Evolutionary conservation across 2,888 invertebrate genomes (phyloP), one percentile per base, ranked within the genome.

Genomic region (Dynastes hyllus): DNA sequence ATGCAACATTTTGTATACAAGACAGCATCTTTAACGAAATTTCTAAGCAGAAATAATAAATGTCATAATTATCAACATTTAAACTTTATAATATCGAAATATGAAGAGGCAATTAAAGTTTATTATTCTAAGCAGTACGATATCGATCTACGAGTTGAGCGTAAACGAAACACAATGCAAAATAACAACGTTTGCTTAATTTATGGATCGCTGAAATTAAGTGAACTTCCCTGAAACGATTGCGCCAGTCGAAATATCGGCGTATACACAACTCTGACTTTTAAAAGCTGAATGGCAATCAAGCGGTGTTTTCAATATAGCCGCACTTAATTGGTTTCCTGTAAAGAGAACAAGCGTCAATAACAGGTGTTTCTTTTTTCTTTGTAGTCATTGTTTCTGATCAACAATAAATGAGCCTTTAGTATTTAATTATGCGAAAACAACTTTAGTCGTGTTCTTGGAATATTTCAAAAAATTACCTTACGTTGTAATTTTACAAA

Each of bases 321-420:
- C 55, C 8, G 55, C 67, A 27, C 16, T 50, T 67, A 67, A 67
- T 67, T 67, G 67, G 55, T 71, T 71, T 13, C 27, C 58, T 32
- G 55, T 71, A 71, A 37, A 37, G 37, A 32, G n/a, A 37, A 45
- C 45, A 45, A 16, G 22, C 45, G 67, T 67, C 67, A 71, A 55
- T 27, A 71, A 55, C 71, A 71, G 71, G 71, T 71, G 71, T 71
- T 67, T 67, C 32, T 16, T 13, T 71, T 55, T 71, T 71, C 55
- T 55, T 71, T 55, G 37, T 71, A 55, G 32, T 71, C 29, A 8
- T 58, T 32, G 32, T 58, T 58, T 58, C 13, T 55, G 13, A 55
- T 55, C 37, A 37, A 32, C 37, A 32, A 32, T 9, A 55, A 69
- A 27, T 27, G 22, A 29, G 65, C 65, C 29, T 29, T 65, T 65